Conservation (phyloP, 2,888 invertebrate species). For the Acronicta aceris region DNA sequence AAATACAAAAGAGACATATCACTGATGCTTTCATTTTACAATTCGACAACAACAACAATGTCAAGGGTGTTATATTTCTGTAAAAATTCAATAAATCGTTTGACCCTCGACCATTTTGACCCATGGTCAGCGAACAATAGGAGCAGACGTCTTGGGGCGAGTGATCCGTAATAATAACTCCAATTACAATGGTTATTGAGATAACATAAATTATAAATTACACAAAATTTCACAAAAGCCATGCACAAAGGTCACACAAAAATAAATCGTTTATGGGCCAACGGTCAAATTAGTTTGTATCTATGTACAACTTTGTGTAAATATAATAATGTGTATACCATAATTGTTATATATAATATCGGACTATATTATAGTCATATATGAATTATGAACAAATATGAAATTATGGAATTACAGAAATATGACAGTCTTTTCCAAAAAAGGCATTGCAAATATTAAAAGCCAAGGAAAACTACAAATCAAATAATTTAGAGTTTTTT, state of each 20-base stretch:
- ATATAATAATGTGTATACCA: background rate
- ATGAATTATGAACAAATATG: too few species aligned
- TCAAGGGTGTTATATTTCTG: constrained; percentile 74
- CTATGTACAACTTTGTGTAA: constrained; percentile 15
- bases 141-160: constrained; percentile 77
- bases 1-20: constrained; percentile 47
- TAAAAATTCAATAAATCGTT: constrained; percentile 78
- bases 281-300: constrained; percentile 46
- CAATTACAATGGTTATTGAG: constrained; percentile 84
- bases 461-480: too few species aligned
- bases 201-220: constrained; percentile 86
- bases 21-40: constrained; percentile 52
- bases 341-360: too few species aligned
- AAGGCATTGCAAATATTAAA: too few species aligned
- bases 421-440: too few species aligned
- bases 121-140: constrained; percentile 72
- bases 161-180: constrained; percentile 83
- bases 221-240: constrained; percentile 54
- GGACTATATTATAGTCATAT: too few species aligned
- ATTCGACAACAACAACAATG: constrained; percentile 73
- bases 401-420: too few species aligned
- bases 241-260: constrained; percentile 37
- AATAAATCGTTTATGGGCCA: constrained; percentile 58
- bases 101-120: constrained; percentile 86
- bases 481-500: too few species aligned